phyloP scores from a whole-genome alignment of 92 coral and sea anemone genomes.

The Zoanthus solanderi region DNA sequence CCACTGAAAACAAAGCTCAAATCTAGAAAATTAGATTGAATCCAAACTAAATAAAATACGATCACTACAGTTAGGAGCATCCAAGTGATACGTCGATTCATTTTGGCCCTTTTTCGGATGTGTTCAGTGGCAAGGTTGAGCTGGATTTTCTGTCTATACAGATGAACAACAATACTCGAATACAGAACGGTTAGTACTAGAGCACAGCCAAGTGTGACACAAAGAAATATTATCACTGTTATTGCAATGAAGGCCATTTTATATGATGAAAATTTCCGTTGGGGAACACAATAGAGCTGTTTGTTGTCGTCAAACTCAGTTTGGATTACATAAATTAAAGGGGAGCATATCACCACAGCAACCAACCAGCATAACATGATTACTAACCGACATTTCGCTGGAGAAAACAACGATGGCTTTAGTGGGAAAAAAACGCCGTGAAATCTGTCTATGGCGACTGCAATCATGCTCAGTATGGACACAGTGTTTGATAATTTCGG shows the following conservation, averaged over 20 bases:
- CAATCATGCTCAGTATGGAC: background rate
- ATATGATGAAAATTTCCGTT: background rate
- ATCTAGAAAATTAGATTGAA: background rate
- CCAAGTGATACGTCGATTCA: background rate
- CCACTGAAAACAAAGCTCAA: background rate
- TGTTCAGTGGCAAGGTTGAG: background rate
- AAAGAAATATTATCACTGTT: background rate
- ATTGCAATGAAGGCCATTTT: too few species aligned
- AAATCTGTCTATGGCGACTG: background rate
- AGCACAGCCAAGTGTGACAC: background rate
- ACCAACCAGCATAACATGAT: too few species aligned
- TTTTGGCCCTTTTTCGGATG: background rate
- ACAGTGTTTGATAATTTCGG: background rate
- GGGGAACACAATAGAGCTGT: background rate
- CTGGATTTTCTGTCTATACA: background rate
- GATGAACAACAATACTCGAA: background rate
- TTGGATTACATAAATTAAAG: too few species aligned
- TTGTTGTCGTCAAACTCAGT: background rate
- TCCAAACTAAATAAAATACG: slow-evolving; percentile 4
- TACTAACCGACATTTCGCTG: too few species aligned
- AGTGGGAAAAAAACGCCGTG: too few species aligned
- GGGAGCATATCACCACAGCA: too few species aligned
- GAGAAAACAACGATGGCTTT: too few species aligned
- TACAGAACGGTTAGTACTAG: background rate
- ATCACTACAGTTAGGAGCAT: background rate